Evolutionary conservation across 2,888 invertebrate species (phyloP).

Genomic region (Tupiocoris notatus): DNA sequence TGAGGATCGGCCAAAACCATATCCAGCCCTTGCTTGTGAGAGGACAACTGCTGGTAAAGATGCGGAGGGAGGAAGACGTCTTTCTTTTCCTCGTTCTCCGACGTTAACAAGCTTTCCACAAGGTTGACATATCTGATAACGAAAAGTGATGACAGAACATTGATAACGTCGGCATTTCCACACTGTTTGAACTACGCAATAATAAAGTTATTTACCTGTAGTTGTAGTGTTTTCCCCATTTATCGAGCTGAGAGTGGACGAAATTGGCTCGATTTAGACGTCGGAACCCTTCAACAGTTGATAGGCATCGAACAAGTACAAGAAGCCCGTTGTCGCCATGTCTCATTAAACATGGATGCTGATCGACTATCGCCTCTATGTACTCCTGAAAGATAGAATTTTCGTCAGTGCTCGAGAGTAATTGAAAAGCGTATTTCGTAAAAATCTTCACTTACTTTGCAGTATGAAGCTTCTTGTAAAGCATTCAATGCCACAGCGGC

Average conservation of each 20-base stretch:
- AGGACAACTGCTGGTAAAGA: slow-evolving; percentile 78
- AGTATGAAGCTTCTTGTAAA: slow-evolving; percentile 90
- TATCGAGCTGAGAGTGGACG: slow-evolving; percentile 70
- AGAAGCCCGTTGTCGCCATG: slow-evolving; percentile 77
- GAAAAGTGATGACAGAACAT: slow-evolving; percentile 5
- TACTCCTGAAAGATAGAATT: no score
- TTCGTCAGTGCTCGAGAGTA: no score
- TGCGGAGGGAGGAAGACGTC: slow-evolving; percentile 66
- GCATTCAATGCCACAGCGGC: slow-evolving; percentile 76
- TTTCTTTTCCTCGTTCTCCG: slow-evolving; percentile 57
- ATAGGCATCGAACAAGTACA: slow-evolving; percentile 72
- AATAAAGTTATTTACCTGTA: slow-evolving; percentile 59
- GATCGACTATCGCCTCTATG: slow-evolving; percentile 71
- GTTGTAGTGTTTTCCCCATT: slow-evolving; percentile 70
- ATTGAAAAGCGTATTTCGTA: no score
- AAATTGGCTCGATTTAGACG: slow-evolving; percentile 63
- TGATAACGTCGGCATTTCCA: background rate
- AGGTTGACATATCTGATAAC: slow-evolving; percentile 73
- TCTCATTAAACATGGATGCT: slow-evolving; percentile 67
- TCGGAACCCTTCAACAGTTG: slow-evolving; percentile 68
- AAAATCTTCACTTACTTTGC: slow-evolving; percentile 64
- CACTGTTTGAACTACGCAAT: no score
- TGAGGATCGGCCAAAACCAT: slow-evolving; percentile 59
- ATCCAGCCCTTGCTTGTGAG: slow-evolving; percentile 64
- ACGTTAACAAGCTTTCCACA: slow-evolving; percentile 79